Percentiles rank a stretch among this genome's conserved stretches.
phyloP scores from a whole-genome alignment of 2,888 invertebrate species.

The Hecatera dysodea region DNA sequence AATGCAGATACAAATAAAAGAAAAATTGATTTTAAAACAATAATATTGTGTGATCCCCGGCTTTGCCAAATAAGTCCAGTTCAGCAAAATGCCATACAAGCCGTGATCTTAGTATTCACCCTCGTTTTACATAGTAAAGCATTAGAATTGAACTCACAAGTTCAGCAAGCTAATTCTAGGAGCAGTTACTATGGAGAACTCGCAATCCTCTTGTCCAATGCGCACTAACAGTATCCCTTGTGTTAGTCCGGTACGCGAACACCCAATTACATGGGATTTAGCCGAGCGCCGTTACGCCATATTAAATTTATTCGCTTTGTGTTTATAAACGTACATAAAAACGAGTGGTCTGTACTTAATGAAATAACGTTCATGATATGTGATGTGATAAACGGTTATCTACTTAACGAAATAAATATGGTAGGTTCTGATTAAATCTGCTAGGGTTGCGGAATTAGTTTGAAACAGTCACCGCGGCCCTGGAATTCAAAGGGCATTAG shows the following conservation, averaged over 20 bases:
- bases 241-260: conserved; percentile 51
- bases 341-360: conserved; percentile 53
- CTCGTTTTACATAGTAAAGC: too few species aligned
- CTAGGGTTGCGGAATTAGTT: too few species aligned
- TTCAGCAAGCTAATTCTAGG: too few species aligned
- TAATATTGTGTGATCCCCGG: too few species aligned
- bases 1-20: too few species aligned
- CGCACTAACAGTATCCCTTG: conserved; percentile 61
- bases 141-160: background rate
- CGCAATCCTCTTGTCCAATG: conserved; percentile 22
- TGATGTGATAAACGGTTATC: conserved; percentile 7
- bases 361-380: conserved; percentile 46
- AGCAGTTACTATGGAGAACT: background rate
- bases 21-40: too few species aligned
- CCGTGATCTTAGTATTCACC: too few species aligned
- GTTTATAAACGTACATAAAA: conserved; percentile 45
- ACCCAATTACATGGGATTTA: conserved; percentile 68
- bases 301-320: conserved; percentile 65
- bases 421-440: background rate
- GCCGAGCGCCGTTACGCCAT: conserved; percentile 64
- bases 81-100: too few species aligned
- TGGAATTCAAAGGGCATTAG: too few species aligned
- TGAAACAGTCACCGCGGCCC: too few species aligned
- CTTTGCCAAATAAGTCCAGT: too few species aligned
- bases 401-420: background rate